These are phyloP conservation scores for Pemphigus obesinymphae DNA, from an alignment of 1,140 invertebrate genomes.

Conservation along the genomic window DNA sequence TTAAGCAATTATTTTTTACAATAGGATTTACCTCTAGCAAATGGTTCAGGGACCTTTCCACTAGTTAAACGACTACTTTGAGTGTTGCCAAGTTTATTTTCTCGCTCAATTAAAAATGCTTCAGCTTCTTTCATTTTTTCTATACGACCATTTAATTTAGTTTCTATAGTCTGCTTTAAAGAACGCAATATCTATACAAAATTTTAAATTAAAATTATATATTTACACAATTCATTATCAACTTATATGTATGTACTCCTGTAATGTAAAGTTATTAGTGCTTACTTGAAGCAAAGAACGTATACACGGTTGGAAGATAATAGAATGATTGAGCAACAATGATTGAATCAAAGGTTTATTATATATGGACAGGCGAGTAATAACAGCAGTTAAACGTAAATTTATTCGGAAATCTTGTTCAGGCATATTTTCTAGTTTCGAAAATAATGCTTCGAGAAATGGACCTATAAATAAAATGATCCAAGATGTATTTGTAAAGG, in stretches of 20 bases:
- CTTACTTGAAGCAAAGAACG: constrained; percentile 82
- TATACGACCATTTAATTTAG: constrained; percentile 64
- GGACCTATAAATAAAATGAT: constrained; percentile 59
- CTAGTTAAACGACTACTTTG: constrained; percentile 47
- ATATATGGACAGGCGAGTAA: constrained; percentile 80
- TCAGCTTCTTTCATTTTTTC: constrained; percentile 68
- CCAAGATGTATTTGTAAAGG: background rate
- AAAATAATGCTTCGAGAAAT: constrained; percentile 75
- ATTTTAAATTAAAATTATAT: no score
- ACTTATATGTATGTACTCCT: constrained; percentile 32
- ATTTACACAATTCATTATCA: constrained; percentile 26
- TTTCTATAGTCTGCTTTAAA: constrained; percentile 81
- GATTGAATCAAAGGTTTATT: constrained; percentile 82
- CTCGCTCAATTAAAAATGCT: constrained; percentile 68
- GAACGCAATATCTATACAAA: constrained; percentile 67
- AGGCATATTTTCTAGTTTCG: constrained; percentile 77
- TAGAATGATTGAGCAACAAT: constrained; percentile 78
- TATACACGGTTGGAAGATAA: constrained; percentile 83
- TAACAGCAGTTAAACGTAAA: constrained; percentile 79
- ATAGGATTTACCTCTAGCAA: constrained; percentile 50
- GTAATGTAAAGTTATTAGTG: constrained; percentile 43
- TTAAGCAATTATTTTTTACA: background rate
- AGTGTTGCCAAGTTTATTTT: constrained; percentile 53
- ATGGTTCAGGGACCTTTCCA: constrained; percentile 49
- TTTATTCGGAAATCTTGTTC: constrained; percentile 82